Percentiles rank a stretch among this genome's conserved stretches.
Evolutionary conservation across 2,113 vertebrate species (phyloP).

Genomic region (Chinchilla lanigera): DNA sequence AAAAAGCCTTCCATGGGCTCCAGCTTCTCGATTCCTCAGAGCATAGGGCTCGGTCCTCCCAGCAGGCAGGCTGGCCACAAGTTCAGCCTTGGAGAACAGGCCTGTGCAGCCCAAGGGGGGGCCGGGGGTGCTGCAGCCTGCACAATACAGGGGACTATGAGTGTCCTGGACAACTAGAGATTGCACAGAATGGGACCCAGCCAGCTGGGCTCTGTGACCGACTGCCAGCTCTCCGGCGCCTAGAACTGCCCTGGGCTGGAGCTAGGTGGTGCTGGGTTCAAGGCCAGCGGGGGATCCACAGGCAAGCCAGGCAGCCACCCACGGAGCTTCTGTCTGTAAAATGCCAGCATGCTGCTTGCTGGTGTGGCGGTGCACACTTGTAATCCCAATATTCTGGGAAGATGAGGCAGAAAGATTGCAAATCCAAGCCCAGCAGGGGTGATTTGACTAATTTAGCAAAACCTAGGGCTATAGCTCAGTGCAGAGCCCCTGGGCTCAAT

Average conservation of each 20-base stretch:
- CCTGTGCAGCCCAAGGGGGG: slow-evolving; percentile 34
- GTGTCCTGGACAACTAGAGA: neutral
- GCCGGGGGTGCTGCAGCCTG: neutral
- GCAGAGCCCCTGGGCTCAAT: neutral
- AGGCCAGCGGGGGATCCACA: neutral
- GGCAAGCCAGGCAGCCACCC: neutral
- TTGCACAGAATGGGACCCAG: fast-evolving
- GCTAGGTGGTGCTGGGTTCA: neutral
- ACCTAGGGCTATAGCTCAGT: neutral
- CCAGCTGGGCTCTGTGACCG: neutral
- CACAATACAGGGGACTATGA: neutral
- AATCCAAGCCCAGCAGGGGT: neutral
- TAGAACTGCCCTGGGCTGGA: neutral
- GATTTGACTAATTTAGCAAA: neutral
- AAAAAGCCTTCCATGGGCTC: slow-evolving; percentile 76
- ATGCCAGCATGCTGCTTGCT: neutral
- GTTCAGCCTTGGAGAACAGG: neutral
- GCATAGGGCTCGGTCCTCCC: slow-evolving; percentile 75
- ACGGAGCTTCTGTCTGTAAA: neutral
- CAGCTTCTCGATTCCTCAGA: slow-evolving; percentile 66
- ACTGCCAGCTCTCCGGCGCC: neutral
- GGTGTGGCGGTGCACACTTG: neutral
- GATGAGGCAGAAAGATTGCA: neutral
- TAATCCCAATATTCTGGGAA: neutral
- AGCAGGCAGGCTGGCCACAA: slow-evolving; percentile 74